phyloP scores from a whole-genome alignment of 2,888 invertebrate genomes.

The Thera obeliscata region DNA sequence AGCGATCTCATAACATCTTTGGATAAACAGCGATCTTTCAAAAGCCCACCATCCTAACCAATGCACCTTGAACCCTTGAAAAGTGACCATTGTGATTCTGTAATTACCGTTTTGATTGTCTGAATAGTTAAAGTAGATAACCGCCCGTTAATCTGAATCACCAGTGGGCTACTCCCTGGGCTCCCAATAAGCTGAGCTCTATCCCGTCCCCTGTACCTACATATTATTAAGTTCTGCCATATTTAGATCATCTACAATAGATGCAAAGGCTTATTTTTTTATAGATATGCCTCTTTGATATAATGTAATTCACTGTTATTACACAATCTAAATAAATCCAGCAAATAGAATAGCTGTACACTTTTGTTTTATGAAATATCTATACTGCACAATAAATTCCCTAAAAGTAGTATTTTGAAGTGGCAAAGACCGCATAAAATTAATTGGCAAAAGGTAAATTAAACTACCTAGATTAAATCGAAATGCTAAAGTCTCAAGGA shows the following conservation, averaged over 20 bases:
- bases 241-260: constrained; percentile 51
- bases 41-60: too few relatives aligned
- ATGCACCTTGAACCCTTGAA: too few relatives aligned
- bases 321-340: too few relatives aligned
- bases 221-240: too few relatives aligned
- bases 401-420: constrained; percentile 52
- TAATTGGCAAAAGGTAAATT: constrained; percentile 60
- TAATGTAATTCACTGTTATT: too few relatives aligned
- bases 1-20: too few relatives aligned
- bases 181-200: constrained; percentile 25
- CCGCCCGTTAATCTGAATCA: neutral
- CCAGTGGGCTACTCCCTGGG: constrained; percentile 11
- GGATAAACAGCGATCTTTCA: too few relatives aligned
- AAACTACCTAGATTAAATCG: constrained; percentile 50
- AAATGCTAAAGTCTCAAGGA: constrained; percentile 65
- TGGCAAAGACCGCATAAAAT: constrained; percentile 68
- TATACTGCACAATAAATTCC: constrained; percentile 43
- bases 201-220: constrained; percentile 22
- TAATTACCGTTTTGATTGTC: too few relatives aligned
- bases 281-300: too few relatives aligned
- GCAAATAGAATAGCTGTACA: too few relatives aligned
- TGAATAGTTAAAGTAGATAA: neutral
- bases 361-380: constrained; percentile 55
- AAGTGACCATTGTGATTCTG: too few relatives aligned
- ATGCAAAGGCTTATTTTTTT: too few relatives aligned